Percentiles rank a stretch among this genome's conserved stretches.
phyloP scores from a whole-genome alignment of 2,888 invertebrate species.

The Octonoba sinensis region DNA sequence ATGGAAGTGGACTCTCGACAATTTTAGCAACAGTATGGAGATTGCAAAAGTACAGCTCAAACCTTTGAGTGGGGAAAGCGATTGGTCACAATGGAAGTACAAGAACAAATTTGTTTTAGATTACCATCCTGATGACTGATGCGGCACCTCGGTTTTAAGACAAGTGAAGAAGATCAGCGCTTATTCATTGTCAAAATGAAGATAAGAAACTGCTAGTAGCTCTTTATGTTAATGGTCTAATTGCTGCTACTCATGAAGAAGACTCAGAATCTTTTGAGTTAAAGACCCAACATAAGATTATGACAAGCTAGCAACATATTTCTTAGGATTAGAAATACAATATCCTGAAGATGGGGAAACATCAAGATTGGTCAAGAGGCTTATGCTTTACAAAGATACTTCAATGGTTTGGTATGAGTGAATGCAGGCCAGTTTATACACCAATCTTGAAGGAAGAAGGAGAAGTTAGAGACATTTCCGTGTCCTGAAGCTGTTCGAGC shows the following conservation, averaged over 20 bases:
- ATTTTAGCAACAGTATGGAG: background rate
- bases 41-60: background rate
- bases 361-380: constrained; percentile 22
- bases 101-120: constrained; percentile 2
- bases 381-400: constrained; percentile 45
- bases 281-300: constrained; percentile 7
- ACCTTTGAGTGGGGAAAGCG: background rate
- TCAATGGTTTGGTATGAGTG: constrained; percentile 23
- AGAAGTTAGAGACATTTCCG: constrained; percentile 4
- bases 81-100: constrained; percentile 16
- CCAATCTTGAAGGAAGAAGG: constrained; percentile 29
- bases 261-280: constrained; percentile 16
- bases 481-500: constrained; percentile 36
- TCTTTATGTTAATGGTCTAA: constrained; percentile 48
- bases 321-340: constrained; percentile 10
- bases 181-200: no score
- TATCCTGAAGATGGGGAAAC: background rate
- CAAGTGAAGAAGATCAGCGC: no score
- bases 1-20: no score
- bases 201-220: constrained; percentile 28
- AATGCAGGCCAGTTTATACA: constrained; percentile 54
- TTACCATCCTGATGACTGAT: background rate
- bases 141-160: no score
- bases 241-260: constrained; percentile 31
- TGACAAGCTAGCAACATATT: constrained; percentile 3